A percentile compares a stretch with the other conserved stretches of the same genome.
These are phyloP conservation scores for Rhabdornis inornatus DNA, from an alignment of 2,113 vertebrate genomes.

Conservation along the genomic window DNA sequence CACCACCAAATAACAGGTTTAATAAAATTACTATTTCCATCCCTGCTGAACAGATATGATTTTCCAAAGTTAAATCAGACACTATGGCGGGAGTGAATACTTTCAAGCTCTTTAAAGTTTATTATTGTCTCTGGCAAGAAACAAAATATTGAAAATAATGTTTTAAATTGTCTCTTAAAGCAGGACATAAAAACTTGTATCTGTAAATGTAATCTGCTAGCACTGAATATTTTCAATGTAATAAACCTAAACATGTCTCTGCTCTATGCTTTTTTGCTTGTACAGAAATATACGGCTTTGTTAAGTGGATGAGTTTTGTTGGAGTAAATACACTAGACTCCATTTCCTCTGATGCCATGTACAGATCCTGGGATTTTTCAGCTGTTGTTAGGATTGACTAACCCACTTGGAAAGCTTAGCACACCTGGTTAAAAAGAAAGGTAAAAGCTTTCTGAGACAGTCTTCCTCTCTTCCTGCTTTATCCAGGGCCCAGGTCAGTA, in stretches of 20 bases:
- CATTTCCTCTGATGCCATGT: background rate
- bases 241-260: background rate
- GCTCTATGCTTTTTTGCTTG: background rate
- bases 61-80: background rate
- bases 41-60: background rate
- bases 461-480: background rate
- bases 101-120: background rate
- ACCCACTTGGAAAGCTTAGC: background rate
- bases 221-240: background rate
- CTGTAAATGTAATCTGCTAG: background rate
- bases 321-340: background rate
- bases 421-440: background rate
- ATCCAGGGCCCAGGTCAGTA: rapidly evolving
- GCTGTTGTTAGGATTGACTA: background rate
- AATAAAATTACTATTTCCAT: background rate
- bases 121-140: background rate
- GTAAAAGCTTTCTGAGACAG: background rate
- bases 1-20: background rate
- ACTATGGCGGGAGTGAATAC: background rate
- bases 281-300: background rate
- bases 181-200: background rate
- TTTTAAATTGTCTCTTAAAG: background rate
- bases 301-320: background rate
- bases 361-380: background rate
- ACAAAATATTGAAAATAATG: background rate